These are phyloP conservation scores for Apocrypta bakeri DNA, from an alignment of 1,140 invertebrate species.

Conservation along the genomic window DNA sequence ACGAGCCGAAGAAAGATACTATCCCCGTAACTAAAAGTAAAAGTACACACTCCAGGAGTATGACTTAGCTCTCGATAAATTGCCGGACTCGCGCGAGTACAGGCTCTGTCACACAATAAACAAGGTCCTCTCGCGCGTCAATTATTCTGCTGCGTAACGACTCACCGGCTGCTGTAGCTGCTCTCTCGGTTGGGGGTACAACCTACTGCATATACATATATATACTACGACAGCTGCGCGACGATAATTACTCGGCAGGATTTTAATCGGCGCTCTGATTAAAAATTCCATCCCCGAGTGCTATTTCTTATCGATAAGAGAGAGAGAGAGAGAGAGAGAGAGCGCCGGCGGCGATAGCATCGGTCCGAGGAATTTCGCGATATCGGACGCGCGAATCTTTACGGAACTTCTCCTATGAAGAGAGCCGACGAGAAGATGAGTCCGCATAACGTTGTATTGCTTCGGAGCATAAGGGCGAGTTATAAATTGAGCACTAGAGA, in stretches of 20 bases:
- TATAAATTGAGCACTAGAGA: conserved; percentile 35
- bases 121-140: conserved; percentile 27
- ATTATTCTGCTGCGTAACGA: conserved; percentile 58
- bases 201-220: background rate
- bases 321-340: too few relatives aligned
- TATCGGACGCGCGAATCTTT: conserved; percentile 37
- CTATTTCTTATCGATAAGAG: conserved; percentile 38
- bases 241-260: conserved; percentile 69
- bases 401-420: conserved; percentile 14
- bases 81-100: background rate
- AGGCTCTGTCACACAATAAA: conserved; percentile 26
- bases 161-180: background rate
- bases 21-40: background rate
- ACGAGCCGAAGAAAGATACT: background rate
- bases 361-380: conserved; percentile 29
- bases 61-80: conserved; percentile 27
- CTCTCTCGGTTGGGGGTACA: conserved; percentile 1
- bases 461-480: background rate
- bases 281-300: conserved; percentile 60
- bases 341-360: conserved; percentile 10
- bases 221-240: conserved; percentile 18
- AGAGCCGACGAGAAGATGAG: conserved; percentile 7
- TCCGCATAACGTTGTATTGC: background rate
- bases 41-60: background rate
- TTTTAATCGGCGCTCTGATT: conserved; percentile 69